phyloP scores from a whole-genome alignment of 2,113 vertebrate species.

The Cranoglanis bouderius region DNA sequence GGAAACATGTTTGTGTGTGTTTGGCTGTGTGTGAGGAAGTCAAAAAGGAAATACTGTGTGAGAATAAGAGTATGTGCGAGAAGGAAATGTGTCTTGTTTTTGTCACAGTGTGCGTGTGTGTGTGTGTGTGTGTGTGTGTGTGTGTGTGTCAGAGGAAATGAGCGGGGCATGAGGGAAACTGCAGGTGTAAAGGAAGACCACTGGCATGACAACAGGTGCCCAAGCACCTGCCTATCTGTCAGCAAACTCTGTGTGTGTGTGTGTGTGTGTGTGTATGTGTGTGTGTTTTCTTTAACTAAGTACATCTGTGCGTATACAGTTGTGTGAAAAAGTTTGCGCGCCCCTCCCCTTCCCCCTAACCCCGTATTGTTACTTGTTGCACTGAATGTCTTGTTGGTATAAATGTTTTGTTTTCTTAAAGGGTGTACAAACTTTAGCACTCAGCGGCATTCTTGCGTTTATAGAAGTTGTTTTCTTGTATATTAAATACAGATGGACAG shows the following conservation, averaged over 20 bases:
- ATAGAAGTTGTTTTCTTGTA: background rate
- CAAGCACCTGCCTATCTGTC: slow-evolving; percentile 45
- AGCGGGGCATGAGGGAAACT: slow-evolving; percentile 7
- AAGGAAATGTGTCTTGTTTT: slow-evolving; percentile 14
- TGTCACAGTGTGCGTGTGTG: slow-evolving; percentile 18
- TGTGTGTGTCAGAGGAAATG: slow-evolving; percentile 38
- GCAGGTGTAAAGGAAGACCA: slow-evolving; percentile 47
- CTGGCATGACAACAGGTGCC: slow-evolving; percentile 51
- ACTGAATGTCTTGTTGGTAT: background rate
- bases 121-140: slow-evolving; percentile 38
- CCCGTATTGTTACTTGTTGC: background rate
- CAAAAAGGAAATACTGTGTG: background rate
- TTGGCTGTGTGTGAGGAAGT: background rate
- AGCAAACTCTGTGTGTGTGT: slow-evolving; percentile 39
- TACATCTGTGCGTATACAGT: background rate
- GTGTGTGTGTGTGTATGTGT: slow-evolving; percentile 33
- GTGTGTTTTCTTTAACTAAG: slow-evolving; percentile 18
- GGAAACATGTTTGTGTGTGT: background rate
- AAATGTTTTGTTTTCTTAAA: background rate
- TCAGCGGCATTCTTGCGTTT: background rate
- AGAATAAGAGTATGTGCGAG: background rate
- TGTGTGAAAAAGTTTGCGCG: background rate
- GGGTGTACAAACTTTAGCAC: background rate
- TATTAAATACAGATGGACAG: background rate
- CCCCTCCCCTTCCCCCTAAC: background rate